A percentile compares a stretch with the other conserved stretches of the same genome.
Conservation (phyloP, 2,113 vertebrate species). For the Pipa parva region DNA sequence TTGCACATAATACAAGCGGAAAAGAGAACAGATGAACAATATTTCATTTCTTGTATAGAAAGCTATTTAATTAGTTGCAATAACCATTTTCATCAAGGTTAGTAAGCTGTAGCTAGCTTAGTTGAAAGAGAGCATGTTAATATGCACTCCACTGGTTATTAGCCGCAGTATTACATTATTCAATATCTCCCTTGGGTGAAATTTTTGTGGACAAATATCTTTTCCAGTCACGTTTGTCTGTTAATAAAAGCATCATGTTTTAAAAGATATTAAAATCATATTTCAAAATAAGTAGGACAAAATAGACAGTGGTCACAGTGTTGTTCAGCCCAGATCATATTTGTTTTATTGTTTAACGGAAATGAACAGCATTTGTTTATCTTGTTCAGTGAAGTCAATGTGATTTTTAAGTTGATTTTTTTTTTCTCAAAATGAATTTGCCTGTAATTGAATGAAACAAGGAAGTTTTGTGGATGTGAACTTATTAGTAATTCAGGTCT, state of each 20-base stretch:
- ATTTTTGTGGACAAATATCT: background rate
- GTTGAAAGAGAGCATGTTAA: background rate
- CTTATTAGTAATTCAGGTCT: too few species aligned
- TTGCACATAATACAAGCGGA: too few species aligned
- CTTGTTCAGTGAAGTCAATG: background rate
- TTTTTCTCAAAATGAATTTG: too few species aligned
- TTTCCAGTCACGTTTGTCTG: background rate
- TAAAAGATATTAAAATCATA: constrained; percentile 26
- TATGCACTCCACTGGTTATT: background rate
- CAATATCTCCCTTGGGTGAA: constrained; percentile 12
- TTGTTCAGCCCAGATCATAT: background rate
- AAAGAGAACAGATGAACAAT: background rate
- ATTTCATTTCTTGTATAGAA: background rate
- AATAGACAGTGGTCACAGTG: constrained; percentile 1
- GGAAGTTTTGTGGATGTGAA: too few species aligned
- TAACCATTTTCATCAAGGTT: background rate
- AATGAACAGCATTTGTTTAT: background rate
- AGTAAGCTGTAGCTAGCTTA: background rate
- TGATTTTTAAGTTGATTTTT: too few species aligned
- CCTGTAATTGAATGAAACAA: too few species aligned
- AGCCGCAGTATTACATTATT: background rate
- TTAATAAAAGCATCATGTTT: constrained; percentile 4
- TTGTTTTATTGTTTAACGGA: background rate
- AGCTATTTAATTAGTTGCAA: background rate
- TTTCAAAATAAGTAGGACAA: constrained; percentile 17